Evolutionary conservation across 2,113 vertebrate genomes (phyloP).

Genomic region (Nyctereutes procyonoides): DNA sequence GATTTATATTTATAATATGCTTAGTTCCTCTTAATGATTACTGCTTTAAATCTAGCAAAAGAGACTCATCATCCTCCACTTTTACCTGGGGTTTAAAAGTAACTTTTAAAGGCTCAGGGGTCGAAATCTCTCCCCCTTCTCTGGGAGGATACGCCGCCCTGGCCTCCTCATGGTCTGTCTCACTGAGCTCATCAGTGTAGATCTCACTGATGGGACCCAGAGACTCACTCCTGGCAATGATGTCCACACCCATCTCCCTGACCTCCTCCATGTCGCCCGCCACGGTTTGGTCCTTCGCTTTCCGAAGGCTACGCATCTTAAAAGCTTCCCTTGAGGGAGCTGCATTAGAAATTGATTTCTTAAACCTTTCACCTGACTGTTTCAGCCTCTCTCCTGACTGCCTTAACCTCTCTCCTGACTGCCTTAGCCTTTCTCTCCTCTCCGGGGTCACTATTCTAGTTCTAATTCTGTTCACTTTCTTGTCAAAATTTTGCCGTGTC

Average conservation of each 20-base stretch:
- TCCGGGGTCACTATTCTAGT: conserved; percentile 96
- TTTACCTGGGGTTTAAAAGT: conserved; percentile 87
- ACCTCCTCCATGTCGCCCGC: conserved; percentile 91
- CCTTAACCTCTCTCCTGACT: conserved; percentile 93
- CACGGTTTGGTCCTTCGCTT: conserved; percentile 88
- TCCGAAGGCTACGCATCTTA: conserved; percentile 92
- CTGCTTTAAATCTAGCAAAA: conserved; percentile 93
- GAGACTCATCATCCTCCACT: conserved; percentile 86
- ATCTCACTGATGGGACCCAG: conserved; percentile 90
- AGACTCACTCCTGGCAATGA: conserved; percentile 76
- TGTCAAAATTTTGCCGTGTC: conserved; percentile 94
- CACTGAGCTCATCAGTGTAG: conserved; percentile 90
- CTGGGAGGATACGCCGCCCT: conserved; percentile 81
- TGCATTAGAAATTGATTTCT: conserved; percentile 94
- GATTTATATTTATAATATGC: neutral
- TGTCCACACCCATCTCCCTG: conserved; percentile 84
- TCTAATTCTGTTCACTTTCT: conserved; percentile 93
- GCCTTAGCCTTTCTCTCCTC: conserved; percentile 94
- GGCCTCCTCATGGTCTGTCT: conserved; percentile 90
- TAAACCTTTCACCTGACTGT: conserved; percentile 93
- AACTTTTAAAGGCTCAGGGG: conserved; percentile 83
- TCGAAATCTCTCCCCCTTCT: conserved; percentile 72
- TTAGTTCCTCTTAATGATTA: conserved; percentile 84
- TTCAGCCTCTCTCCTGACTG: conserved; percentile 92
- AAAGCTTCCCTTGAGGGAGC: conserved; percentile 93